Conservation (phyloP, 2,888 invertebrate genomes). For the Euphydryas editha region DNA sequence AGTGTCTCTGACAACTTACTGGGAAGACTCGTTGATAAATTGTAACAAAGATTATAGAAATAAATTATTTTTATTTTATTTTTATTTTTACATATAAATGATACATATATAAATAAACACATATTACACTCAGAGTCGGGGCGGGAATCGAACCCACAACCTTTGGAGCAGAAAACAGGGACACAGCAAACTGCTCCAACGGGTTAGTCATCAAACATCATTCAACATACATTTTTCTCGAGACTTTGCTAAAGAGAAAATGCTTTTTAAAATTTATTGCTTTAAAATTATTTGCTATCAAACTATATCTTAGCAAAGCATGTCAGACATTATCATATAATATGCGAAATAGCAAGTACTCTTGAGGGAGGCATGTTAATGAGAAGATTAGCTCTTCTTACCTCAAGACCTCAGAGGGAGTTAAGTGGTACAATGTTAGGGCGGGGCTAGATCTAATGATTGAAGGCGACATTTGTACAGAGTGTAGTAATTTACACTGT, state of each 20-base stretch:
- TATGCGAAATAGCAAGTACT: slow-evolving; percentile 30
- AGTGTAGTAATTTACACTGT: slow-evolving; percentile 11
- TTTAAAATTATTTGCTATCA: not conserved
- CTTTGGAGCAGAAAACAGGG: too few relatives aligned
- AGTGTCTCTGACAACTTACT: too few relatives aligned
- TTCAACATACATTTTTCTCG: too few relatives aligned
- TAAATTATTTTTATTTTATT: too few relatives aligned
- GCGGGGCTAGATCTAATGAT: slow-evolving; percentile 37
- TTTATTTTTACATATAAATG: too few relatives aligned
- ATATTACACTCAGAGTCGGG: too few relatives aligned
- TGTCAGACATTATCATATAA: not conserved
- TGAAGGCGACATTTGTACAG: slow-evolving; percentile 28
- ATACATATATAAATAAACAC: too few relatives aligned
- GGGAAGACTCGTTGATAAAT: too few relatives aligned
- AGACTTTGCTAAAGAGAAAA: not conserved
- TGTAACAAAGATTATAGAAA: too few relatives aligned
- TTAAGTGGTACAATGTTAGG: slow-evolving; percentile 42
- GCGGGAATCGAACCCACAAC: too few relatives aligned
- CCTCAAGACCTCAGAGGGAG: slow-evolving; percentile 42
- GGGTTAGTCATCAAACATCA: not conserved
- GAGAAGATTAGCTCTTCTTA: slow-evolving; percentile 46
- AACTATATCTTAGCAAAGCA: not conserved
- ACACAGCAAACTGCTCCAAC: not conserved
- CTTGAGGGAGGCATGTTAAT: slow-evolving; percentile 43
- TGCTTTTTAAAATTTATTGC: not conserved